Percentiles rank a stretch among this genome's conserved stretches.
These are phyloP conservation scores for Drosophila diplacantha DNA, from an alignment of 2,888 invertebrate species.

Conservation along the genomic window DNA sequence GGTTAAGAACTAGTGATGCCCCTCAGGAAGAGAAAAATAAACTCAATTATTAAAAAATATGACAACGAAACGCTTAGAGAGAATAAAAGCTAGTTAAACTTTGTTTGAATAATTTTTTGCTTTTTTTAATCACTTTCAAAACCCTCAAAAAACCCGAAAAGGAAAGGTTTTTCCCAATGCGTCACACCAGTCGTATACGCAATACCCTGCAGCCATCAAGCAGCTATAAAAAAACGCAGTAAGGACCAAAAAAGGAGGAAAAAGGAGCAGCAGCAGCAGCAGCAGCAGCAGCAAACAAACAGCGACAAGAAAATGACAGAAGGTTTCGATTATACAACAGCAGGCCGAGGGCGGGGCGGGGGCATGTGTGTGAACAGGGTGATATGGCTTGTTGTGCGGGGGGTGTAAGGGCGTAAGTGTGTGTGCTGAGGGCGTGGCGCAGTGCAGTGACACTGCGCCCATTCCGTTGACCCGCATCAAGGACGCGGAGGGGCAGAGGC, in stretches of 20 bases:
- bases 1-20: constrained; percentile 2
- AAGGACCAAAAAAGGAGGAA: constrained; percentile 15
- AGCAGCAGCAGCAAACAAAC: constrained; percentile 17
- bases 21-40: neutral
- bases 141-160: neutral
- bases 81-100: too few relatives aligned
- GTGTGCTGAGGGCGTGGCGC: constrained; percentile 24
- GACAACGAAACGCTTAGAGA: too few relatives aligned
- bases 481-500: constrained; percentile 9
- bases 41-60: neutral
- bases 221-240: constrained; percentile 34
- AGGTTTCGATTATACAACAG: constrained; percentile 66
- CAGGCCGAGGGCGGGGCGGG: neutral
- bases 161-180: neutral
- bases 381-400: constrained; percentile 33
- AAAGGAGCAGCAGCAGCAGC: constrained; percentile 2
- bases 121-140: neutral
- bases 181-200: constrained; percentile 26
- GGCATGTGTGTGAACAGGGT: constrained; percentile 23
- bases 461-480: constrained; percentile 62
- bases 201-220: constrained; percentile 27
- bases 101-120: neutral
- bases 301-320: constrained; percentile 64
- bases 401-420: neutral
- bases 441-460: constrained; percentile 64